Evolutionary conservation across 2,888 invertebrate genomes (phyloP).

Genomic region (Embidobia sp.): DNA sequence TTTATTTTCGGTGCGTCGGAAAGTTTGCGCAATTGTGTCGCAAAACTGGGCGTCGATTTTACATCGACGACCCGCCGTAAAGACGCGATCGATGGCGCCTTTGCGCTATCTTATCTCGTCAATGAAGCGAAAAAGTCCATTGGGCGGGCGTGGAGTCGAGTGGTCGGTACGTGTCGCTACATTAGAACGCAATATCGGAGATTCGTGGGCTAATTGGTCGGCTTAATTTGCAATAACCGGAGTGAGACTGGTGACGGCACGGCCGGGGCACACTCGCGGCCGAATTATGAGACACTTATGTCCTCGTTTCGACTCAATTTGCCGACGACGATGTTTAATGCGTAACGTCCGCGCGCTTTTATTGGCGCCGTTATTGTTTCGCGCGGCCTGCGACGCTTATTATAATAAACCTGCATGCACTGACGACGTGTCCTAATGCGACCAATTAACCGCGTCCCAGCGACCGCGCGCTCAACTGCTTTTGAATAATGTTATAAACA

Average conservation of each 20-base stretch:
- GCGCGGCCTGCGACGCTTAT: slow-evolving; percentile 30
- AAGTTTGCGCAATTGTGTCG: too few species aligned
- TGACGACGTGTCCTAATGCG: slow-evolving; percentile 22
- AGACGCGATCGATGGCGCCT: slow-evolving; percentile 43
- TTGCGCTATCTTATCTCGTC: slow-evolving; percentile 45
- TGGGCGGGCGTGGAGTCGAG: slow-evolving; percentile 48
- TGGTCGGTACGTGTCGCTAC: slow-evolving; percentile 55
- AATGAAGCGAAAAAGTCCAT: slow-evolving; percentile 48
- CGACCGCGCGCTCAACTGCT: slow-evolving; percentile 28
- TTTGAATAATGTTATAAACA: slow-evolving; percentile 52
- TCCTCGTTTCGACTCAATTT: slow-evolving; percentile 44
- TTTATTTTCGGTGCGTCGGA: too few species aligned
- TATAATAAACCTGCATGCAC: slow-evolving; percentile 42
- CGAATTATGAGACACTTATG: slow-evolving; percentile 57
- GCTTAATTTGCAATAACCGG: slow-evolving; percentile 62
- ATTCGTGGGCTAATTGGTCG: slow-evolving; percentile 60
- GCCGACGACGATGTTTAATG: slow-evolving; percentile 41
- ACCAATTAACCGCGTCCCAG: slow-evolving; percentile 32
- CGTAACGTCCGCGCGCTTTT: slow-evolving; percentile 43
- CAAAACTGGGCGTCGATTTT: too few species aligned
- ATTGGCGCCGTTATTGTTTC: slow-evolving; percentile 51
- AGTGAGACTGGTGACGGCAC: slow-evolving; percentile 49
- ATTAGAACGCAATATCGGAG: slow-evolving; percentile 57
- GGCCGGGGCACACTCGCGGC: slow-evolving; percentile 28
- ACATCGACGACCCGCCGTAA: too few species aligned